Evolutionary conservation across 2,797 vertebrate species (phyloP).

Genomic region (Epinephelus awoara): DNA sequence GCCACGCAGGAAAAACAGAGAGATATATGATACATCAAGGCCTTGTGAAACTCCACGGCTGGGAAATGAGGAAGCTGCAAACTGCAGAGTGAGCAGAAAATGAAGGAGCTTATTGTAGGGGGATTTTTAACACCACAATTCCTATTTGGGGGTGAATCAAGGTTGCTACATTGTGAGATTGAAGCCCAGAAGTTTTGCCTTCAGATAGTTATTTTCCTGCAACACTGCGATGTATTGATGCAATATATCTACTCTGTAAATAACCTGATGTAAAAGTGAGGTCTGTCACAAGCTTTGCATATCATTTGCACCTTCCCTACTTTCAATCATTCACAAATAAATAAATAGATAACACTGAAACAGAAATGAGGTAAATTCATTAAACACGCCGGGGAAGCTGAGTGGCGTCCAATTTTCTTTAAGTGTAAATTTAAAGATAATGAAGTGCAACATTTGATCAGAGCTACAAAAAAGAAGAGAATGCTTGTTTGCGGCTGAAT

Average conservation of each 20-base stretch:
- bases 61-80: slow-evolving; percentile 79
- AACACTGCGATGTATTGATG: neutral
- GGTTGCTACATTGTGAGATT: slow-evolving; percentile 54
- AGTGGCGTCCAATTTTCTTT: slow-evolving; percentile 46
- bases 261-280: slow-evolving; percentile 32
- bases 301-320: slow-evolving; percentile 56
- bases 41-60: slow-evolving; percentile 79
- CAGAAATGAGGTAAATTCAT: slow-evolving; percentile 49
- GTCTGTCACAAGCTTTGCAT: slow-evolving; percentile 56
- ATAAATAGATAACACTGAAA: slow-evolving; percentile 47
- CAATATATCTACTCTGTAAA: slow-evolving; percentile 14
- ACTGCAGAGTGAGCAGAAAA: slow-evolving; percentile 84
- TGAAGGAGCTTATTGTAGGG: slow-evolving; percentile 80
- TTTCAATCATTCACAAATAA: slow-evolving; percentile 53
- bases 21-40: slow-evolving; percentile 87
- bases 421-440: slow-evolving; percentile 56
- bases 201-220: slow-evolving; percentile 39
- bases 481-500: slow-evolving; percentile 43
- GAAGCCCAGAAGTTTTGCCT: slow-evolving; percentile 44
- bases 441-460: slow-evolving; percentile 52
- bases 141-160: slow-evolving; percentile 57
- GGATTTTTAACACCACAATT: slow-evolving; percentile 62
- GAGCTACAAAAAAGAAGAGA: neutral
- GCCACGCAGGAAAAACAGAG: slow-evolving; percentile 86
- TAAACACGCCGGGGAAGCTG: slow-evolving; percentile 33